Evolutionary conservation across 2,113 vertebrate genomes (phyloP), one percentile per base, ranked within the genome.

Genomic region (Hydrolagus affinis): DNA sequence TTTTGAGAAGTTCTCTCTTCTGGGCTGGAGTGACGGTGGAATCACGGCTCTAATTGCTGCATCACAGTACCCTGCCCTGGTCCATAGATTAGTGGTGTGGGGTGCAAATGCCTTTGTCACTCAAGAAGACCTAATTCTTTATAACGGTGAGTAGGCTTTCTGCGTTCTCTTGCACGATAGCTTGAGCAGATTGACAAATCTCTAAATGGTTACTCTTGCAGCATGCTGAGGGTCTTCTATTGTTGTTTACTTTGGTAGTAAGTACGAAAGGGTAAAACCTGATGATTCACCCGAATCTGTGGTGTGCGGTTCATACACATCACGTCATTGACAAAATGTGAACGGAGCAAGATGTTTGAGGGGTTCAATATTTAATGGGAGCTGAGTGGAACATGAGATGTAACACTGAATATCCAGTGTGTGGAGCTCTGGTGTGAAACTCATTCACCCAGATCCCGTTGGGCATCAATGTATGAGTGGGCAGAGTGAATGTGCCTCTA

Each of bases 11-110:
- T 94, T 96, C 86, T 97, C 97, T 64, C 86, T 98, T 88, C 88
- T 98, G 88, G 97, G 96, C 0, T 98, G 96, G 96, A 98, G 96
- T 10, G 96, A 97, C 9, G 96, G 96, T 19, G 97, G 96, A 44
- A 96, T 97, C 85, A 95, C 94, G 0, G 94, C 96, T 0, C 91
- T 98, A 78, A 92, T 97, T 3, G 94, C 94, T 2, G 96, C 97
- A 0, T 95, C 95, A 0, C 92, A 86, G 78, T 93, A 95, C 62
- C 95, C 95, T 0, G 76, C 89, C 0, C 87, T 93, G 83, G 89
- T 97, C 91, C 86, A 87, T 85, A 96, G 94, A 88, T 23, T 96
- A 90, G 94, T 97, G 12, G 88, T 97, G 17, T 98, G 96, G 96
- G 97, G 97, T 78, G 89, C 95, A 86, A 97, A 95, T 0, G 89